Conservation (phyloP, 2,888 invertebrate species). For the Eretmocerus hayati region DNA sequence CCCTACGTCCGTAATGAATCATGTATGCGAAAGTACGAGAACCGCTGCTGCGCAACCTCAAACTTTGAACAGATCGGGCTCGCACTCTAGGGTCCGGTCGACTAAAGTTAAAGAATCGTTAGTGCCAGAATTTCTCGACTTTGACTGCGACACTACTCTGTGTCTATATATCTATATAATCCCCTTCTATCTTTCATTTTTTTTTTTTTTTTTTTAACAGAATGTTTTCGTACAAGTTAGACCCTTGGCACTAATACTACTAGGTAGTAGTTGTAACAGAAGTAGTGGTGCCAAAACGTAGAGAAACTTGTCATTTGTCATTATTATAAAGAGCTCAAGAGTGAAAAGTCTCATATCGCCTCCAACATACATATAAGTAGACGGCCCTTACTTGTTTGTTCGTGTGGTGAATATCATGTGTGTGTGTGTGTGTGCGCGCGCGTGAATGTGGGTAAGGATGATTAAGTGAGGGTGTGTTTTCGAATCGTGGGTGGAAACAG, state of each 20-base stretch:
- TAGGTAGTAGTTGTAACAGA: too few relatives aligned
- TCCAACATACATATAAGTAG: too few relatives aligned
- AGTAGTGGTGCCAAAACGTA: constrained; percentile 1
- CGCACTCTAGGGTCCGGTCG: neutral
- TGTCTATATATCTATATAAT: neutral
- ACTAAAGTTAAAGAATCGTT: constrained; percentile 37
- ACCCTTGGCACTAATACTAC: too few relatives aligned
- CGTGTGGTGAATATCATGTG: too few relatives aligned
- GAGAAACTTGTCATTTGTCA: constrained; percentile 34
- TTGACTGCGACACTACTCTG: constrained; percentile 5
- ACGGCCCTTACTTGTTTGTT: too few relatives aligned
- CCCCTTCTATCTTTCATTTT: too few relatives aligned
- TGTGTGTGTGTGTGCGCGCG: too few relatives aligned
- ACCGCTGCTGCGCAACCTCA: constrained; percentile 2
- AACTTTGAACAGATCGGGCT: constrained; percentile 1
- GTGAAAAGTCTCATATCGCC: neutral
- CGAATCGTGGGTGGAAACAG: too few relatives aligned
- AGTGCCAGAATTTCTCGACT: constrained; percentile 19
- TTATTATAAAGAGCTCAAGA: constrained; percentile 37
- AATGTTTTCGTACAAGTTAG: too few relatives aligned
- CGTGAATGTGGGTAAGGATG: too few relatives aligned
- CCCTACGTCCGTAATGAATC: constrained; percentile 19
- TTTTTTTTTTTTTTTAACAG: too few relatives aligned
- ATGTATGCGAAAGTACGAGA: neutral
- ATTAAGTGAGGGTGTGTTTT: too few relatives aligned